A percentile compares a stretch with the other conserved stretches of the same genome.
Evolutionary conservation across 2,113 vertebrate species (phyloP).

Genomic region (Rhabdomys dilectus): DNA sequence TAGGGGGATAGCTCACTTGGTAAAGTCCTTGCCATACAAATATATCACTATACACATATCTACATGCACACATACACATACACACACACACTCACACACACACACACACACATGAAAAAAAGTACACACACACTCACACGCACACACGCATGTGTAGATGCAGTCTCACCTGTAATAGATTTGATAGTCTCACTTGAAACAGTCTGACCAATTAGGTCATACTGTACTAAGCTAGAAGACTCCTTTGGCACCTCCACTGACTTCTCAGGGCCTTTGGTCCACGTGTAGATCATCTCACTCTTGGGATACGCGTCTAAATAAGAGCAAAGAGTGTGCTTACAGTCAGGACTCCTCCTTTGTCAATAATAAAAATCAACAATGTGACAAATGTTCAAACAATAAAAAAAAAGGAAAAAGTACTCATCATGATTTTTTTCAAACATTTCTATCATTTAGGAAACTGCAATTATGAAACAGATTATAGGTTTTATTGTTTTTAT

Average conservation of each 20-base stretch:
- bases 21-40: neutral
- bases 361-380: neutral
- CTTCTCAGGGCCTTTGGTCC: constrained; percentile 98
- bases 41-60: neutral
- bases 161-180: constrained; percentile 96
- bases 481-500: constrained; percentile 45
- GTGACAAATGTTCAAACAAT: neutral
- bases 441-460: constrained; percentile 15
- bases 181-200: constrained; percentile 97
- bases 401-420: neutral
- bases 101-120: neutral
- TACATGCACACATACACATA: neutral
- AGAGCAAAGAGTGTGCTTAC: constrained; percentile 57
- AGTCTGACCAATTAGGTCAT: constrained; percentile 97
- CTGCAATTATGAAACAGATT: constrained; percentile 6
- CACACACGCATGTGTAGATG: neutral
- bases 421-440: neutral
- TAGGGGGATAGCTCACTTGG: neutral
- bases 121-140: no score
- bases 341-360: neutral
- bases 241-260: constrained; percentile 98
- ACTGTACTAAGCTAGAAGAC: constrained; percentile 99
- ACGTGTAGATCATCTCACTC: constrained; percentile 99
- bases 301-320: constrained; percentile 97
- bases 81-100: neutral